Conservation (phyloP, 2,888 invertebrate species). For the Polyommatus icarus region DNA sequence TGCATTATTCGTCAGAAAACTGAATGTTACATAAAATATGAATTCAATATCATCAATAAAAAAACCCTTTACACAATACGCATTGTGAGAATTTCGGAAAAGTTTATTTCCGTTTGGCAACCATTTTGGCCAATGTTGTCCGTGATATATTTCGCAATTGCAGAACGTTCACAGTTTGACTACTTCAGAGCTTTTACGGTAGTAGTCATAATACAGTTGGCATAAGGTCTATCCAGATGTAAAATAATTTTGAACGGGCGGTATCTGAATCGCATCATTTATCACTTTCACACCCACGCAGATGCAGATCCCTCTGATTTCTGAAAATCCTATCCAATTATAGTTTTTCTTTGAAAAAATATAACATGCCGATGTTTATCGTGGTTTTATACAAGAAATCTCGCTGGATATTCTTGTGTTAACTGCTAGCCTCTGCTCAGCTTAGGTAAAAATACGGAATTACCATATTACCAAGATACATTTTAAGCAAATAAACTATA, state of each 20-base stretch:
- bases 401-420: too few relatives aligned
- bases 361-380: too few relatives aligned
- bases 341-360: not conserved
- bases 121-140: conserved; percentile 11
- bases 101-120: conserved; percentile 9
- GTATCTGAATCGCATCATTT: conserved; percentile 1
- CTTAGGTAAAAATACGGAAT: too few relatives aligned
- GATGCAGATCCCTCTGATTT: not conserved
- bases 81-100: not conserved
- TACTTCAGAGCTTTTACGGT: not conserved
- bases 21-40: not conserved
- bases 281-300: conserved; percentile 2
- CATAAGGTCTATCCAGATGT: not conserved
- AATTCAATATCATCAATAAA: not conserved
- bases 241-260: not conserved
- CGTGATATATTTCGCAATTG: not conserved
- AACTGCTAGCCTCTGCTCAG: too few relatives aligned
- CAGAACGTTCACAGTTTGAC: not conserved
- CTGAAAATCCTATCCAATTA: not conserved
- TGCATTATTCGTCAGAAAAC: too few relatives aligned
- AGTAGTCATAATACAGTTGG: not conserved
- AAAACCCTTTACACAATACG: not conserved
- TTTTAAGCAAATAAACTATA: too few relatives aligned
- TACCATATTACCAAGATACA: too few relatives aligned
- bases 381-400: too few relatives aligned